Percentiles rank a stretch among this genome's conserved stretches.
phyloP scores from a whole-genome alignment of 2,888 invertebrate genomes.

The Patella depressa region DNA sequence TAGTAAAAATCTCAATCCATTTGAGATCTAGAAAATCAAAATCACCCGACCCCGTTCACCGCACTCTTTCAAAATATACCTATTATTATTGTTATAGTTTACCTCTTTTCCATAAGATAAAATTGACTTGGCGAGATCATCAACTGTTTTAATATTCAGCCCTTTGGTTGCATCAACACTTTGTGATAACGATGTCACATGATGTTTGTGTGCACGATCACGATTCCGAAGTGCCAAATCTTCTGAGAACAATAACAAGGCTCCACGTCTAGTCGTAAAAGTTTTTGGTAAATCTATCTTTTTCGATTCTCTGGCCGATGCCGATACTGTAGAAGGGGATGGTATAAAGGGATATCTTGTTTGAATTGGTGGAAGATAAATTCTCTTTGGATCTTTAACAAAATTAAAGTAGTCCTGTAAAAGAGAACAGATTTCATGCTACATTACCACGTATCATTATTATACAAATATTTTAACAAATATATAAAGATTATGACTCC shows the following conservation, averaged over 20 bases:
- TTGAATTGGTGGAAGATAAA: constrained; percentile 56
- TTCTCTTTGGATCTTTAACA: constrained; percentile 47
- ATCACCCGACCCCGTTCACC: too few relatives aligned
- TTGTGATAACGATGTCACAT: neutral
- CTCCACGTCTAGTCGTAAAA: constrained; percentile 69
- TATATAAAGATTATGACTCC: too few relatives aligned
- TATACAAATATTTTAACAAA: too few relatives aligned
- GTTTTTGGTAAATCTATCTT: constrained; percentile 66
- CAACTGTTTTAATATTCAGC: constrained; percentile 61
- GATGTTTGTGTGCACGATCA: constrained; percentile 19
- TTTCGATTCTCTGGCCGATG: constrained; percentile 24
- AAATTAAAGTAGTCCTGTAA: constrained; percentile 66
- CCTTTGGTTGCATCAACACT: constrained; percentile 18
- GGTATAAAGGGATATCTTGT: constrained; percentile 20
- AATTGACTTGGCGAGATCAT: constrained; percentile 66
- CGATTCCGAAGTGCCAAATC: constrained; percentile 59
- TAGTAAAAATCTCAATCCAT: too few relatives aligned
- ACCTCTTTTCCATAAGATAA: constrained; percentile 62
- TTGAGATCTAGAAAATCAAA: too few relatives aligned
- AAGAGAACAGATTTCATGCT: neutral
- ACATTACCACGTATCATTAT: too few relatives aligned
- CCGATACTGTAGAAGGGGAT: constrained; percentile 37
- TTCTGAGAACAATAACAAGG: constrained; percentile 69
- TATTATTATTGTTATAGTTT: constrained; percentile 11
- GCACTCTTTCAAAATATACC: too few relatives aligned